These are phyloP conservation scores for Chromobotia macracanthus DNA, from an alignment of 2,797 vertebrate species.

Conservation along the genomic window DNA sequence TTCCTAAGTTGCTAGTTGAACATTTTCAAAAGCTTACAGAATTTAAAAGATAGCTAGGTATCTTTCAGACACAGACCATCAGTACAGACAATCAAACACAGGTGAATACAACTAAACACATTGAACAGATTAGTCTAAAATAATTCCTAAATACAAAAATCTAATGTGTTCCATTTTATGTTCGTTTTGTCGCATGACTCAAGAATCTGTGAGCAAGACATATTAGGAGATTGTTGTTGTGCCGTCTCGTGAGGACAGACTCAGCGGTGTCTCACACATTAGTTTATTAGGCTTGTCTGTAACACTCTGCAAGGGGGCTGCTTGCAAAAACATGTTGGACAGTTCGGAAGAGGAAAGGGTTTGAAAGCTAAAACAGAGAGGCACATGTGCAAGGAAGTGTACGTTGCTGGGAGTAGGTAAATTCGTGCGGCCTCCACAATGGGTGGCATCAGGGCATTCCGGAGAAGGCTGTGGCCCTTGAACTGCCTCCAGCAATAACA, in stretches of 20 bases:
- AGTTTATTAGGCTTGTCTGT: conserved; percentile 35
- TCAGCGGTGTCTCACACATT: conserved; percentile 30
- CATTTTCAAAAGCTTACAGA: no score
- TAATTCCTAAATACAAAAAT: neutral
- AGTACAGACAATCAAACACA: no score
- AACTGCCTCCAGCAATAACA: conserved; percentile 64
- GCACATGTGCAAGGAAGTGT: conserved; percentile 42
- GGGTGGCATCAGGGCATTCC: conserved; percentile 63
- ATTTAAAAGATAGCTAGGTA: no score
- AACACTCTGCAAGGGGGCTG: conserved; percentile 48
- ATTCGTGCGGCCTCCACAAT: conserved; percentile 58
- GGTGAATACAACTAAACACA: no score
- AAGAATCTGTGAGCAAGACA: neutral
- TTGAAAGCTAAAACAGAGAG: conserved; percentile 39
- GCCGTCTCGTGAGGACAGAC: conserved; percentile 29
- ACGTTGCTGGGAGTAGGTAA: conserved; percentile 50
- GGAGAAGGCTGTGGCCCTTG: conserved; percentile 53
- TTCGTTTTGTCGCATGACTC: no score
- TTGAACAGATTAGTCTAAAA: no score
- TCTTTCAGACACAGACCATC: no score
- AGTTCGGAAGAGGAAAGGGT: conserved; percentile 40
- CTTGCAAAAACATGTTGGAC: conserved; percentile 58
- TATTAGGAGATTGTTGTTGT: conserved; percentile 20
- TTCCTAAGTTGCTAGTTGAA: no score
- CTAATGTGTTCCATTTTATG: neutral